phyloP scores from a whole-genome alignment of 2,797 vertebrate genomes.

The Scomberomorus guttatus region DNA sequence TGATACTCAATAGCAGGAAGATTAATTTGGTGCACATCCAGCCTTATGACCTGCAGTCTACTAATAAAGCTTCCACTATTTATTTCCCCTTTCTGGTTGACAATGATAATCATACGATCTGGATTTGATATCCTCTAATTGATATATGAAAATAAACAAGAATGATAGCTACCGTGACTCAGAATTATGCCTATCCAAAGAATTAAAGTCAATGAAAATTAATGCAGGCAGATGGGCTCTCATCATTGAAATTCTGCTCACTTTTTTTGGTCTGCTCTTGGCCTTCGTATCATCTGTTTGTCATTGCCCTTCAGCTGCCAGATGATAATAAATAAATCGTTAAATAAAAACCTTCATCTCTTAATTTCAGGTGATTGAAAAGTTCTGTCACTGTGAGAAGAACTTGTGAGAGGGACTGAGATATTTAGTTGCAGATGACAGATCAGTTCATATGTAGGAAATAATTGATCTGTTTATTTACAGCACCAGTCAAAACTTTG shows the following conservation, averaged over 20 bases:
- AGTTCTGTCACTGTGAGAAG: conserved; percentile 56
- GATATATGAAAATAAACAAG: conserved; percentile 83
- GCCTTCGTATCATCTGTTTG: conserved; percentile 75
- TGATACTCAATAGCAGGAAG: conserved; percentile 34
- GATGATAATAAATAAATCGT: conserved; percentile 50
- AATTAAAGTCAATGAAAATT: conserved; percentile 83
- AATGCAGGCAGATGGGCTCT: conserved; percentile 82
- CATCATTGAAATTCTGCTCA: conserved; percentile 79
- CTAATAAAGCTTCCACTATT: conserved; percentile 62
- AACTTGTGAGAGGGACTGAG: background rate
- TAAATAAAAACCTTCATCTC: conserved; percentile 61
- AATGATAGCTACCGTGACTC: conserved; percentile 73
- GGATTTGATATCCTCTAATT: conserved; percentile 80
- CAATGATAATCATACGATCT: conserved; percentile 75
- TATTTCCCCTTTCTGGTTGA: conserved; percentile 64
- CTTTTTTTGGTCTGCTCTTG: conserved; percentile 68
- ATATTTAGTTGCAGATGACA: conserved; percentile 23
- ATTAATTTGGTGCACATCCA: conserved; percentile 60
- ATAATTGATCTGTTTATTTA: background rate
- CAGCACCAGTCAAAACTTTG: background rate
- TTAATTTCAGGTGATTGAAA: conserved; percentile 77
- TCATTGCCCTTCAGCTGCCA: conserved; percentile 74
- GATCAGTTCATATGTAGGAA: background rate
- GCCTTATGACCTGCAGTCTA: conserved; percentile 51
- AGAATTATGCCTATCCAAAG: conserved; percentile 76